phyloP scores from a whole-genome alignment of 92 coral and sea anemone species.

The Palythoa grandis region DNA sequence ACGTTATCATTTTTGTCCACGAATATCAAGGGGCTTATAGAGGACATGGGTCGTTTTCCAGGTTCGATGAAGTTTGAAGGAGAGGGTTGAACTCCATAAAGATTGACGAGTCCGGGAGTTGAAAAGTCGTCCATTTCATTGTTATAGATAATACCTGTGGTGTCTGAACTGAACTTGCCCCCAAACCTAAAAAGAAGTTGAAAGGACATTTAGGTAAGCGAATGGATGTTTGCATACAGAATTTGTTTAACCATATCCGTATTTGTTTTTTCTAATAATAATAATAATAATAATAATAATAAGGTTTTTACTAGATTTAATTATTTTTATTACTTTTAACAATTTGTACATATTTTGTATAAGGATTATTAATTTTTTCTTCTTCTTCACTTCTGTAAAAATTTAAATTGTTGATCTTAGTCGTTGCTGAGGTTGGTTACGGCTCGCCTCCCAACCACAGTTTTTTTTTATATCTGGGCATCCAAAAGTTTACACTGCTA shows the following conservation, averaged over 20 bases:
- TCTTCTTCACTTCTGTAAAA: no score
- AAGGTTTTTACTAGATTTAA: no score
- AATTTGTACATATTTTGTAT: no score
- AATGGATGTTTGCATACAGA: background rate
- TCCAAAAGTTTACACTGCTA: no score
- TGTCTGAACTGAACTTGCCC: constrained; percentile 75
- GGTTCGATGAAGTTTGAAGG: constrained; percentile 79
- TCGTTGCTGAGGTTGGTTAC: no score
- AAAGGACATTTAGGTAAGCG: background rate
- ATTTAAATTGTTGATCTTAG: no score
- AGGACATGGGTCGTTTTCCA: constrained; percentile 93
- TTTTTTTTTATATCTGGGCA: no score
- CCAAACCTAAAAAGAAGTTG: constrained; percentile 72
- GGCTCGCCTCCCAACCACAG: no score
- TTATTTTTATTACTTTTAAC: no score
- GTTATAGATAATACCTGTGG: constrained; percentile 86
- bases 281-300: no score
- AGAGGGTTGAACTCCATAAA: constrained; percentile 88
- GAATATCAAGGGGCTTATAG: constrained; percentile 83
- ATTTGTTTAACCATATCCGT: background rate
- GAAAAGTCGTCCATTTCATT: constrained; percentile 98
- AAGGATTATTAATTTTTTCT: no score
- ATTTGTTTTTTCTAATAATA: background rate
- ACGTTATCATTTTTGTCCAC: constrained; percentile 69
- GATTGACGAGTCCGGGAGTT: constrained; percentile 84